phyloP scores from a whole-genome alignment of 2,797 vertebrate species.

The Falco columbarius region DNA sequence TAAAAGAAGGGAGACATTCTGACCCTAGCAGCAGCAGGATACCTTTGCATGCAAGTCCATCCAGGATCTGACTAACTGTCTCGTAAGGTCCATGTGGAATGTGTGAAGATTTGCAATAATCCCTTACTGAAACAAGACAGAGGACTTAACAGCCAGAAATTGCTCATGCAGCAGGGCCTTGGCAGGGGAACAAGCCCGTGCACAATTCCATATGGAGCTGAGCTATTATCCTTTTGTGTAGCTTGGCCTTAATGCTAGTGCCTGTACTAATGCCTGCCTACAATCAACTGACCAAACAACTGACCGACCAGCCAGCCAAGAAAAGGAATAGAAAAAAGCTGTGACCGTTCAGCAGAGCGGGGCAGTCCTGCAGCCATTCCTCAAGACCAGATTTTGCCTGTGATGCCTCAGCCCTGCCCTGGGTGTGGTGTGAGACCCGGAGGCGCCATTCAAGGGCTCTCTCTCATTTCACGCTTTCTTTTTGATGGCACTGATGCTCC shows the following conservation, averaged over 20 bases:
- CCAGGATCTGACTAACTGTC: slow-evolving; percentile 37
- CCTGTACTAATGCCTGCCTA: background rate
- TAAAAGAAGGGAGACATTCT: slow-evolving; percentile 5
- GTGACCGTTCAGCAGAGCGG: background rate
- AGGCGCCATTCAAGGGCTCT: rapidly evolving
- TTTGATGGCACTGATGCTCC: background rate
- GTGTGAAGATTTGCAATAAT: slow-evolving; percentile 33
- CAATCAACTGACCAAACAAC: background rate
- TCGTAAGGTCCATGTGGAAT: background rate
- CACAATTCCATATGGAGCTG: slow-evolving; percentile 29
- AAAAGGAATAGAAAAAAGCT: background rate
- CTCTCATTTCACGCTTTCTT: background rate
- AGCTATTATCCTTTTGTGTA: slow-evolving; percentile 9
- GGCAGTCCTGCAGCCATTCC: rapidly evolving
- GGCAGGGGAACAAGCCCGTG: background rate
- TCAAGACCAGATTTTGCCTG: background rate
- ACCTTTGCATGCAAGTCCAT: slow-evolving; percentile 8
- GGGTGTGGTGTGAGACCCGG: background rate
- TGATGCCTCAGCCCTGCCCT: background rate
- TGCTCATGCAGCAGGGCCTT: background rate
- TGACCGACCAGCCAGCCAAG: background rate
- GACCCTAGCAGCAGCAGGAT: background rate
- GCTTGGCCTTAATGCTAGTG: background rate
- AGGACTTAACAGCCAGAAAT: background rate
- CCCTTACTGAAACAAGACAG: slow-evolving; percentile 21